Conservation (phyloP, 2,888 invertebrate species). For the Rhimphoctona megacephalus region DNA sequence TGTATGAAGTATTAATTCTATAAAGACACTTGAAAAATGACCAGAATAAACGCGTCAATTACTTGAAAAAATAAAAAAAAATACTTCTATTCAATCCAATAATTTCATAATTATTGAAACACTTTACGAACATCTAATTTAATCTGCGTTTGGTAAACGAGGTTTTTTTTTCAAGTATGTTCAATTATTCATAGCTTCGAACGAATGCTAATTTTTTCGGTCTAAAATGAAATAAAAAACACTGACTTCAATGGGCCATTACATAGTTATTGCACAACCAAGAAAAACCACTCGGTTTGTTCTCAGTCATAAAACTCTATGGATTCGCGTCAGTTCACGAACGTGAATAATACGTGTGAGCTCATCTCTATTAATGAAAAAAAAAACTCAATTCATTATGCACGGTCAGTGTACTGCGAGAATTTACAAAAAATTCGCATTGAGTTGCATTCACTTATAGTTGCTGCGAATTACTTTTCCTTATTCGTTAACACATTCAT, state of each 20-base stretch:
- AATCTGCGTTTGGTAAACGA: neutral
- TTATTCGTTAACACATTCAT: conserved; percentile 1
- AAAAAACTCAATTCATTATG: conserved; percentile 20
- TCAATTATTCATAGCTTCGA: conserved; percentile 1
- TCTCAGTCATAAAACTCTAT: conserved; percentile 19
- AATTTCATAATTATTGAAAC: neutral
- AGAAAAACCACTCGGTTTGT: conserved; percentile 3
- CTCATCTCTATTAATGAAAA: conserved; percentile 23
- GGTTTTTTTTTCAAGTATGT: neutral
- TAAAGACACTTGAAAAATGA: neutral
- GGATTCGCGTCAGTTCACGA: conserved; percentile 15
- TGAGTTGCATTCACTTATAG: neutral
- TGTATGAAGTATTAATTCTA: neutral
- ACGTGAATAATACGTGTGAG: conserved; percentile 17
- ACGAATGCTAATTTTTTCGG: neutral
- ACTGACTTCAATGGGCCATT: conserved; percentile 11
- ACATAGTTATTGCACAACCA: conserved; percentile 9
- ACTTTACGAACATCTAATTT: neutral
- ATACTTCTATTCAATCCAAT: neutral
- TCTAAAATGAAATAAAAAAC: neutral
- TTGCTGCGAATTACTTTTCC: neutral
- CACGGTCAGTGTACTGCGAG: conserved; percentile 3
- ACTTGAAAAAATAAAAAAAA: neutral
- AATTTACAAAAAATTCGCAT: conserved; percentile 3
- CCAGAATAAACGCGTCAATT: neutral